Percentiles rank a stretch among this genome's conserved stretches.
Conservation (phyloP, 2,888 invertebrate genomes). For the Diaperis boleti region DNA sequence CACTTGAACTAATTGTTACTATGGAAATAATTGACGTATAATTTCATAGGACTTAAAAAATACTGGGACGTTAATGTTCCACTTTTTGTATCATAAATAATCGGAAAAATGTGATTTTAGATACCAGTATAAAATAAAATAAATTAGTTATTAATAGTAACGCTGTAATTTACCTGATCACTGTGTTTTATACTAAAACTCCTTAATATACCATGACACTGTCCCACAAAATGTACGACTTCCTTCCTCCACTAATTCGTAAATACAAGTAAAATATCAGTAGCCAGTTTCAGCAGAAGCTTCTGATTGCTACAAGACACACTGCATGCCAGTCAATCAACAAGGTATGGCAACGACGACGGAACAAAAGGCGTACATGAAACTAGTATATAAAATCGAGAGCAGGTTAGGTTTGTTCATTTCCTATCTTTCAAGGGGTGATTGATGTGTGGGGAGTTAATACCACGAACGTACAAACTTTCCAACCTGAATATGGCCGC, state of each 20-base stretch:
- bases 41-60: too few species aligned
- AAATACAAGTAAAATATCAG: conserved; percentile 14
- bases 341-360: conserved; percentile 45
- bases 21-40: too few species aligned
- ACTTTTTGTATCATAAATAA: too few species aligned
- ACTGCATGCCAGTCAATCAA: conserved; percentile 58
- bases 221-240: not conserved
- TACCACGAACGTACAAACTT: conserved; percentile 49
- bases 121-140: too few species aligned
- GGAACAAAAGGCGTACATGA: conserved; percentile 58
- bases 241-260: not conserved
- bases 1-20: too few species aligned
- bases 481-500: conserved; percentile 53
- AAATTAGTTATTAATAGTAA: too few species aligned
- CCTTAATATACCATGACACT: not conserved
- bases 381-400: conserved; percentile 60
- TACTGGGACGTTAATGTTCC: too few species aligned
- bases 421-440: conserved; percentile 66
- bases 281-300: conserved; percentile 1
- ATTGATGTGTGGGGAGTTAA: conserved; percentile 63
- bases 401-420: conserved; percentile 65
- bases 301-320: conserved; percentile 10
- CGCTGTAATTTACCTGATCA: too few species aligned
- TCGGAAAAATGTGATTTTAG: too few species aligned
- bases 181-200: not conserved